Base-by-base conservation (phyloP, 2,797 vertebrate genomes). In the Buceros bicornis region DNA sequence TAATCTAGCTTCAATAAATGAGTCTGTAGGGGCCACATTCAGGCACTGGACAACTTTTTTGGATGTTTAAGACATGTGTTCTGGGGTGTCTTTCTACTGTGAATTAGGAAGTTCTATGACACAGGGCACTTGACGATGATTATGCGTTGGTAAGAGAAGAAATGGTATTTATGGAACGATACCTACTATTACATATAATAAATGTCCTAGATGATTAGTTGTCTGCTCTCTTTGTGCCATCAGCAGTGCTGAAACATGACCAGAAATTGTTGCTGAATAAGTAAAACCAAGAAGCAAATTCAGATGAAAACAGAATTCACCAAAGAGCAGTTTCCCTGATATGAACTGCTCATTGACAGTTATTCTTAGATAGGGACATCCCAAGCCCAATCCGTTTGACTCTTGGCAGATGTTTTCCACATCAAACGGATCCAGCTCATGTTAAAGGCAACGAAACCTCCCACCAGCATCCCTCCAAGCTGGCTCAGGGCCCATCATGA, bases 361-460 rank as follows among this genome's bases (percentile, higher is more conserved):
- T 95, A 95, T 94, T 95, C 95, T 95, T 90, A 93, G 82, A 26
- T 1, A 58, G 85, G 87, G 94, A 80, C 85, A 91, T 80, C 93
- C 94, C 93, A 86, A 83, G 50, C 57, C 73, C 33, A 69, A 25
- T 65, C 18, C n/a, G 0, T 89, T 95, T 91, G 89, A 92, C 84
- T 93, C 93, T 93, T 13, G 0, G 58, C 88, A 94, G 92, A 93
- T 87, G 77, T 80, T 92, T 96, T 64, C 76, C 72, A 94, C 79
- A 95, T 91, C 87, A 95, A 87, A 94, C 11, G 5, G 76, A 81
- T 86, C 29, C 69, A 86, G 45, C 16, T 70, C 37, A n/a, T n/a
- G 45, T 90, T 82, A 88, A 82, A 94, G 74, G 81, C 88, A 96
- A 42, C 10, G 73, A 90, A 97, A 87, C 60, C 89, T 96, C 89